Base-by-base conservation (phyloP, 1,140 invertebrate genomes). In the Bombus confusus region DNA sequence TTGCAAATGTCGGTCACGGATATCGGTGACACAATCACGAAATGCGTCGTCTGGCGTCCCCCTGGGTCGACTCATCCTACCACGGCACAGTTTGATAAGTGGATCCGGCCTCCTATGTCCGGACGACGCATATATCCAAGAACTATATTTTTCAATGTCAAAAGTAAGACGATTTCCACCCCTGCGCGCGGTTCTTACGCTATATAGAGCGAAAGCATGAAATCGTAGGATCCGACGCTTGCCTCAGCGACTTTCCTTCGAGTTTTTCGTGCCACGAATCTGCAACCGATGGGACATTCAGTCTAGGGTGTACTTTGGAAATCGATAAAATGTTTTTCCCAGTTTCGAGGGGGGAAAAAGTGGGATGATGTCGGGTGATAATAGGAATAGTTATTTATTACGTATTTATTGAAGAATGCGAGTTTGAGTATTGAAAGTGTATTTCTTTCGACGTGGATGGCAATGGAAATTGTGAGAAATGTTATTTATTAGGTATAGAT, bases 1-100 rank as follows among this genome's bases (percentile, higher is more conserved):
- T 73, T 80, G 77, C 68, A 85, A 85, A 85, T 85, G 77, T 85
- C 83, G 77, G 77, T 85, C 83, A 83, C 47, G 47, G 74, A 83
- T 78, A 69, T 62, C 47, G 28, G 5, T 3, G 39, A 57, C 64
- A 28, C 41, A 47, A 43, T 22, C 18, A 22, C 34, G 62, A 18
- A 34, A 22, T 28, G 12, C 37, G 69, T 41, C 2, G n/a, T 31
- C 15, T 18, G 6, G n/a, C 15, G 6, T 66, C 31, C 13, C 28
- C 39, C 0, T 31, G 22, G 28, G 28, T 28, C 69, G 8, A 62
- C 59, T n/a, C 59, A n/a, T 28, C 59, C 59, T 10, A 0, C 39
- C 12, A 15, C 28, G 28, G 6, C 39, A 28, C 37, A 13, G 41
- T 73, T 31, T 31, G 71, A 73, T 73, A 73, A 47, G 71, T 73